A percentile compares a stretch with the other conserved stretches of the same genome.
Conservation (phyloP, 2,797 vertebrate genomes). For the Thripadectes ignobilis region DNA sequence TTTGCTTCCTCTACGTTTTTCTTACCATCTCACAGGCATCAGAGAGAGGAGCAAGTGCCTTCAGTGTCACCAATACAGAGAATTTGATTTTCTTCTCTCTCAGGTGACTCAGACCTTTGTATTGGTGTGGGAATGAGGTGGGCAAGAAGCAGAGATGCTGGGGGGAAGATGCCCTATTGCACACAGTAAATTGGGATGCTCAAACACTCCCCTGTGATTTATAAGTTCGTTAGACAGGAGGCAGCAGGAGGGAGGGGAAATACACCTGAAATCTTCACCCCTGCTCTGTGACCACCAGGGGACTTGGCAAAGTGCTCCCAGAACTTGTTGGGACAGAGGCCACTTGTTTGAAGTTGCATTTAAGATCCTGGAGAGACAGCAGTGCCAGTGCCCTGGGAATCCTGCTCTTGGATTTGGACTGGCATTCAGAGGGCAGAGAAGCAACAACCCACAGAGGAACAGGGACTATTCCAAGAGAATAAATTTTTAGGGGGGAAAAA, state of each 20-base stretch:
- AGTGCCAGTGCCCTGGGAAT: not conserved
- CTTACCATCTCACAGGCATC: not conserved
- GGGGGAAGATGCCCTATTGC: not conserved
- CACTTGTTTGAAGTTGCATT: rapidly evolving
- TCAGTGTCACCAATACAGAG: not conserved
- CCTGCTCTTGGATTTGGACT: not conserved
- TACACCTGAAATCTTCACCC: rapidly evolving
- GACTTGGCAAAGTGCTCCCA: not conserved
- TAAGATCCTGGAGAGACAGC: not conserved
- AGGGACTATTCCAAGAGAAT: not conserved
- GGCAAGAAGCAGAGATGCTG: not conserved
- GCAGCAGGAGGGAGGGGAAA: rapidly evolving
- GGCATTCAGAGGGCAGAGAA: not conserved
- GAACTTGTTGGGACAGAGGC: not conserved
- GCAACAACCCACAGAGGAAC: not conserved
- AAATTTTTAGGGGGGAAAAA: rapidly evolving
- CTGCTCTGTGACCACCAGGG: not conserved
- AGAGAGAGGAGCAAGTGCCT: not conserved
- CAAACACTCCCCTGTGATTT: rapidly evolving
- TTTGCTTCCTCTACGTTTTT: not conserved
- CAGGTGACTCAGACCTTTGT: rapidly evolving
- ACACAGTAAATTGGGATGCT: not conserved
- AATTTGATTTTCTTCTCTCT: not conserved
- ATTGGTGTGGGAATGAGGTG: not conserved
- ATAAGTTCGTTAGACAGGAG: not conserved